Conservation (phyloP, 2,888 invertebrate species). For the Melitaea athalia region DNA sequence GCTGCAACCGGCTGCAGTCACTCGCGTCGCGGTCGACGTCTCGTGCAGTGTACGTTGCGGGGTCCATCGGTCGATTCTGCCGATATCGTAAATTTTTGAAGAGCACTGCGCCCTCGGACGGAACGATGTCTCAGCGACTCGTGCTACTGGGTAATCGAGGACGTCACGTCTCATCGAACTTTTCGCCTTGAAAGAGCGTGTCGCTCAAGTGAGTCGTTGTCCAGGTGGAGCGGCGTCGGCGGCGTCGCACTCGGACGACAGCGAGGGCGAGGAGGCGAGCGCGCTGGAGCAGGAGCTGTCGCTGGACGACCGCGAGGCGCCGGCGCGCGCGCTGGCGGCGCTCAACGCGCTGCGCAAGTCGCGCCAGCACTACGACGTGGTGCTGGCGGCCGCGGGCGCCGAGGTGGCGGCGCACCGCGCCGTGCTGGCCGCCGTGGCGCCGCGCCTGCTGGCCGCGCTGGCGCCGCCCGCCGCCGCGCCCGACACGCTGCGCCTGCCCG, state of each 20-base stretch:
- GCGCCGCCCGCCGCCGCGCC: constrained; percentile 49
- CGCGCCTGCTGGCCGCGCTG: constrained; percentile 89
- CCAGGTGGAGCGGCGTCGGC: constrained; percentile 42
- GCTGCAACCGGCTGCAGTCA: neutral
- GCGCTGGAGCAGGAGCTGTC: constrained; percentile 71
- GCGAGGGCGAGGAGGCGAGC: constrained; percentile 56
- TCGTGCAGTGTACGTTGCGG: neutral
- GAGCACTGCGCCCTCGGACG: too few species aligned
- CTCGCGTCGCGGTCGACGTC: too few species aligned
- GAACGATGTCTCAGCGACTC: neutral
- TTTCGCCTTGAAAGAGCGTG: neutral
- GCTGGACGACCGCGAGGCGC: constrained; percentile 82
- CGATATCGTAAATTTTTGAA: neutral
- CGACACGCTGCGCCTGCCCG: constrained; percentile 50
- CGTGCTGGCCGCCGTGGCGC: constrained; percentile 89
- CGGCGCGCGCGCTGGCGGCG: constrained; percentile 83
- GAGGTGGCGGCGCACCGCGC: constrained; percentile 87
- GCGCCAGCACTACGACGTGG: constrained; percentile 93
- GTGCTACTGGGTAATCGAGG: neutral
- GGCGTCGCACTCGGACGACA: constrained; percentile 54
- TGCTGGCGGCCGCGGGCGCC: constrained; percentile 86
- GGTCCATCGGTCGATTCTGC: neutral
- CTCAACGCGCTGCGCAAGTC: constrained; percentile 91
- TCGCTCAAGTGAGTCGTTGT: neutral
- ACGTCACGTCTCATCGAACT: neutral